A percentile compares a stretch with the other conserved stretches of the same genome.
phyloP scores from a whole-genome alignment of 2,113 vertebrate species.

The Arenaria interpres region DNA sequence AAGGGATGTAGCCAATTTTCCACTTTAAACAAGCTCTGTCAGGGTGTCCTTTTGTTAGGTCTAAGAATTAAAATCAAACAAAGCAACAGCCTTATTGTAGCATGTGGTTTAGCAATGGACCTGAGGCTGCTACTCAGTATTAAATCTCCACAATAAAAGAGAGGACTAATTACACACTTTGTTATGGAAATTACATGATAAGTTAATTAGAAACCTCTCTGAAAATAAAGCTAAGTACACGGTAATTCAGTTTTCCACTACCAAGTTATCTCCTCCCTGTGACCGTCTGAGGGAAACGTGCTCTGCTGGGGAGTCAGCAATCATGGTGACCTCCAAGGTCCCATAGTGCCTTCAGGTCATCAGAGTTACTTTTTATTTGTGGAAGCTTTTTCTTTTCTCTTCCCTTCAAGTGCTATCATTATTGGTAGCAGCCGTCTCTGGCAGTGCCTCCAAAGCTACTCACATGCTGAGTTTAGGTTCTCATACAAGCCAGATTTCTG shows the following conservation, averaged over 20 bases:
- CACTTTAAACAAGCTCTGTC: conserved; percentile 25
- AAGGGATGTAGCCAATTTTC: conserved; percentile 34
- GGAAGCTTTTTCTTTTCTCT: neutral
- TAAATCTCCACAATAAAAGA: conserved; percentile 42
- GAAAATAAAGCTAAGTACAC: conserved; percentile 38
- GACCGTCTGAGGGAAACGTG: neutral
- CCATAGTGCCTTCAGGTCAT: neutral
- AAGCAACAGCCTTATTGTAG: conserved; percentile 4
- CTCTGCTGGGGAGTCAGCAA: neutral
- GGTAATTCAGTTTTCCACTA: conserved; percentile 43
- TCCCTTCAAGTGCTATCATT: neutral
- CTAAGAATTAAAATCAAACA: conserved; percentile 52
- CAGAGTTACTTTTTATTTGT: neutral
- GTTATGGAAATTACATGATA: conserved; percentile 54
- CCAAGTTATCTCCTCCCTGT: neutral
- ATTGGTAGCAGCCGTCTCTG: neutral
- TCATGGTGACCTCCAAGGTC: neutral
- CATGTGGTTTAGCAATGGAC: conserved; percentile 25
- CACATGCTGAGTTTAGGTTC: neutral
- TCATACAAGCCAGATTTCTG: neutral
- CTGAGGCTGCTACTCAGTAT: conserved; percentile 36
- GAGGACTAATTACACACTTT: conserved; percentile 42
- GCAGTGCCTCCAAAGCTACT: neutral
- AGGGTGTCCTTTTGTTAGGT: conserved; percentile 38
- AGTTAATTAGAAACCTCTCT: conserved; percentile 35